A percentile compares a stretch with the other conserved stretches of the same genome.
These are phyloP conservation scores for Pocillopora grandis DNA, from an alignment of 92 coral and sea anemone species.

Conservation along the genomic window DNA sequence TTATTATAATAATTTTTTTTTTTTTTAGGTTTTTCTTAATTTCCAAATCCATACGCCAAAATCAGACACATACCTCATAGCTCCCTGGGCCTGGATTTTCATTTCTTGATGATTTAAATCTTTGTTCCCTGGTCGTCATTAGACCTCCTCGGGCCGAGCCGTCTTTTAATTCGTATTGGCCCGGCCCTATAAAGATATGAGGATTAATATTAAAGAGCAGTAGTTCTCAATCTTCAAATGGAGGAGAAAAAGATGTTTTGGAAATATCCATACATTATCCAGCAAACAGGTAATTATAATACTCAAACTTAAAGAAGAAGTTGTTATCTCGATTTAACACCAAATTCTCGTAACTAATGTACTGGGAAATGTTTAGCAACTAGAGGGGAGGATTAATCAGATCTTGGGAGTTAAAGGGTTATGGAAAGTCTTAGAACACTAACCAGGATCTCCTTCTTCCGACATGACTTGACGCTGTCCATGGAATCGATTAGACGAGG, in stretches of 20 bases:
- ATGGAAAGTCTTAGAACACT: not conserved
- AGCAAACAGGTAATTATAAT: no score
- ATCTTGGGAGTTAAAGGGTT: not conserved
- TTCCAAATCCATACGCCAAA: not conserved
- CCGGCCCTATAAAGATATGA: slow-evolving; percentile 72
- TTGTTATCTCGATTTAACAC: no score
- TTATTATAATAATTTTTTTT: no score
- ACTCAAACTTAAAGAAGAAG: no score
- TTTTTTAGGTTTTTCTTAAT: not conserved
- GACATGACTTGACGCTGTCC: slow-evolving; percentile 54
- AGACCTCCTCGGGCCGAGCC: slow-evolving; percentile 73
- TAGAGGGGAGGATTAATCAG: no score
- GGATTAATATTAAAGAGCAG: not conserved
- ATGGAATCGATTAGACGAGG: slow-evolving; percentile 78
- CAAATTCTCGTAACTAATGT: no score
- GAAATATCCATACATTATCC: no score
- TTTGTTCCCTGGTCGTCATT: slow-evolving; percentile 83
- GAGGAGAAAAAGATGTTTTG: no score
- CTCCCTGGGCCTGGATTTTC: slow-evolving; percentile 96
- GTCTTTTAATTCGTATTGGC: slow-evolving; percentile 71
- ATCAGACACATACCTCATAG: slow-evolving; percentile 72
- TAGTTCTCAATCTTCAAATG: not conserved
- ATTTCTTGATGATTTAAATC: slow-evolving; percentile 68
- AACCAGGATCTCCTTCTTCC: slow-evolving; percentile 90
- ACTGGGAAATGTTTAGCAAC: not conserved